These are phyloP conservation scores for Vannuccia rotundouncinata DNA, from an alignment of 2,888 invertebrate genomes.

Conservation along the genomic window DNA sequence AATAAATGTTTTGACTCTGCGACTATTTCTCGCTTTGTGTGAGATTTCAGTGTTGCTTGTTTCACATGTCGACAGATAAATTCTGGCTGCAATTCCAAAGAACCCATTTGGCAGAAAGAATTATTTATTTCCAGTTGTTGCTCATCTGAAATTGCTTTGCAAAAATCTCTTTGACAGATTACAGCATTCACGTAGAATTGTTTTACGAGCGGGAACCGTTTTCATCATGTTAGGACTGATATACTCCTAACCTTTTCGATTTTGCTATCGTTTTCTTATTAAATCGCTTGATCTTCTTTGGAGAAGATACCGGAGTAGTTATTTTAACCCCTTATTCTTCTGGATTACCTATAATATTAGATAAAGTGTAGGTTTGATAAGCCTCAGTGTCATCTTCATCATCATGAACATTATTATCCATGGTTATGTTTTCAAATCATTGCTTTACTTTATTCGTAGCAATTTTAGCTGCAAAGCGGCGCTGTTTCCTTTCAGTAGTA, in stretches of 20 bases:
- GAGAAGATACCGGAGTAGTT: background rate
- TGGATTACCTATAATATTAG: too few relatives aligned
- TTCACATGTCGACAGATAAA: slow-evolving; percentile 19
- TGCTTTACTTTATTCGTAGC: too few relatives aligned
- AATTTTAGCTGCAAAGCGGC: too few relatives aligned
- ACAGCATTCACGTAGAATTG: slow-evolving; percentile 7
- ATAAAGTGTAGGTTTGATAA: too few relatives aligned
- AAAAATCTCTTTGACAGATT: slow-evolving; percentile 20
- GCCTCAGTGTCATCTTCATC: too few relatives aligned
- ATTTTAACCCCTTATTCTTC: background rate
- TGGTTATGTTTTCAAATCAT: too few relatives aligned
- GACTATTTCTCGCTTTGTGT: background rate
- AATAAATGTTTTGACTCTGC: background rate
- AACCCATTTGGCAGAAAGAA: slow-evolving; percentile 19
- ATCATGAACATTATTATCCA: too few relatives aligned
- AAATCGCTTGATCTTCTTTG: background rate
- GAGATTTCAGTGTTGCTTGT: slow-evolving; percentile 16
- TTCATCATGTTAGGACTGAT: slow-evolving; percentile 10
- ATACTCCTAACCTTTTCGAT: slow-evolving; percentile 11
- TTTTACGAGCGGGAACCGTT: background rate
- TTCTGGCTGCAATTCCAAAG: slow-evolving; percentile 9
- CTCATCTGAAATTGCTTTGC: slow-evolving; percentile 19
- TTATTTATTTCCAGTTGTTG: slow-evolving; percentile 26
- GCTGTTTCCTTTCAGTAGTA: too few relatives aligned
- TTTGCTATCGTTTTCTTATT: background rate